A percentile compares a stretch with the other conserved stretches of the same genome.
Evolutionary conservation across 2,113 vertebrate species (phyloP).

Genomic region (Platycercus adscitus): DNA sequence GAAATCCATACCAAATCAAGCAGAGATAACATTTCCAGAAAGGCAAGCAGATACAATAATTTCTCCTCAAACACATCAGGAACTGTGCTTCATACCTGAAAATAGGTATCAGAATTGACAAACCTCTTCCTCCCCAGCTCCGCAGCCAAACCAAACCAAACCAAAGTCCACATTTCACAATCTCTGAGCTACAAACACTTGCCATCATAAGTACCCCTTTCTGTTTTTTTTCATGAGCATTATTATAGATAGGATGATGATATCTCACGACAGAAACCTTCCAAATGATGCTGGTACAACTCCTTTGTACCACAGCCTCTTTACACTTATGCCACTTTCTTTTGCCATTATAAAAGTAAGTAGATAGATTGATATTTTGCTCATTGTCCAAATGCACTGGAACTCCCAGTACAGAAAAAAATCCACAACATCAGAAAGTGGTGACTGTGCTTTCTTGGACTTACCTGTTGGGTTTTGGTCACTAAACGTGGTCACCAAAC

Average conservation of each 20-base stretch:
- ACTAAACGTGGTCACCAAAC: neutral
- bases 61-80: neutral
- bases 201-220: neutral
- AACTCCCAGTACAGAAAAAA: neutral
- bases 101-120: neutral
- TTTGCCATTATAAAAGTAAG: neutral
- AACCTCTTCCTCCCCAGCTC: neutral
- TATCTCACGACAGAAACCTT: neutral
- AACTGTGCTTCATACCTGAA: neutral
- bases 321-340: neutral
- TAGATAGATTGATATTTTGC: neutral
- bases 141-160: neutral
- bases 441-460: neutral
- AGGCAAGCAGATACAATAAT: neutral
- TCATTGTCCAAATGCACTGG: neutral
- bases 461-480: neutral
- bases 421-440: rapidly evolving
- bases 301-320: neutral
- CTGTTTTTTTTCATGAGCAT: neutral
- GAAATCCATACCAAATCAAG: neutral
- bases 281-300: neutral
- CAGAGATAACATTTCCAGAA: neutral
- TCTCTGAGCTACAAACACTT: neutral
- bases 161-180: neutral
- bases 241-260: neutral